Evolutionary conservation across 2,888 invertebrate genomes (phyloP).

Genomic region (Tanytarsus gracilentus): DNA sequence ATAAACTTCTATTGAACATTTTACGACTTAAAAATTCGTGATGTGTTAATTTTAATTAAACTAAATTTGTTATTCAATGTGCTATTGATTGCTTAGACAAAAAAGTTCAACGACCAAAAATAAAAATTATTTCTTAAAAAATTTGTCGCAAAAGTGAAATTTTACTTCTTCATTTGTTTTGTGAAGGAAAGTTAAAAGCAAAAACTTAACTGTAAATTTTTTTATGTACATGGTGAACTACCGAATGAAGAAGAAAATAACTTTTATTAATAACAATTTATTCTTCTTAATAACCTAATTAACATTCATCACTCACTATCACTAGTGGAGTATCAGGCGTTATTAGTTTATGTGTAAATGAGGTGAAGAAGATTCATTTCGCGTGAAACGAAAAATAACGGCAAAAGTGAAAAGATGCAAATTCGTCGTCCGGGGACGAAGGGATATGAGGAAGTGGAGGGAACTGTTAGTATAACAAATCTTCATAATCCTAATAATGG

Average conservation of each 20-base stretch:
- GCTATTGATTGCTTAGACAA: no score
- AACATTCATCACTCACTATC: not conserved
- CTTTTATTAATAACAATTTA: not conserved
- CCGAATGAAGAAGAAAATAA: conserved; percentile 20
- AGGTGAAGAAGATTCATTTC: not conserved
- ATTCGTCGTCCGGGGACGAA: conserved; percentile 14
- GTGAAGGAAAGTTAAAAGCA: not conserved
- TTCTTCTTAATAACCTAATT: conserved; percentile 15
- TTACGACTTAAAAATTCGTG: not conserved
- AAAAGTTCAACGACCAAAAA: no score
- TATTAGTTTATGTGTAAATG: not conserved
- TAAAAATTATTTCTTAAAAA: no score
- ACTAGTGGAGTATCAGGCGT: no score
- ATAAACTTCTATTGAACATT: not conserved
- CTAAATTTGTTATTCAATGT: no score
- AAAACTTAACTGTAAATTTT: not conserved
- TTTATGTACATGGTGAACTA: conserved; percentile 14
- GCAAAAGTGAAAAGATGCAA: conserved; percentile 8
- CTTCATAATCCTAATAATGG: not conserved
- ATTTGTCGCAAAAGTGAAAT: not conserved
- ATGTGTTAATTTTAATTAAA: no score
- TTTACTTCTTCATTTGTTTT: not conserved
- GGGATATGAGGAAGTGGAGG: conserved; percentile 26
- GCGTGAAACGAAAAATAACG: not conserved
- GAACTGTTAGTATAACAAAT: not conserved